phyloP scores from a whole-genome alignment of 2,797 vertebrate species.

The Rallus crepitans region DNA sequence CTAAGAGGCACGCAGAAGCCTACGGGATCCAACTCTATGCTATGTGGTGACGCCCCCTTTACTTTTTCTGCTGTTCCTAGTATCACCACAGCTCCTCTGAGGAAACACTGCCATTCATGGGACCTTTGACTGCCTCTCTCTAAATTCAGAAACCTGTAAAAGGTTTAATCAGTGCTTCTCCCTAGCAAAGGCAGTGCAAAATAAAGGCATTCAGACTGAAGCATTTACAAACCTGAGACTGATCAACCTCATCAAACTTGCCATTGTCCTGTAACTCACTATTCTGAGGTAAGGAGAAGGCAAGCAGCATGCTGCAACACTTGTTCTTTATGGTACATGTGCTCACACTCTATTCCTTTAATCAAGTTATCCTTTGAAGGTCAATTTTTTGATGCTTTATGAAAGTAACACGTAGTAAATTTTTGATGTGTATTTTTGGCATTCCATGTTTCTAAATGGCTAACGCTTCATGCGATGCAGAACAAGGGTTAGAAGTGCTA shows the following conservation, averaged over 20 bases:
- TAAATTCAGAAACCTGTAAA: neutral
- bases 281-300: neutral
- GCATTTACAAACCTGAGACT: neutral
- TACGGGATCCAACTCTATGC: neutral
- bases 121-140: neutral
- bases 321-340: neutral
- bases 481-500: neutral
- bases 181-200: neutral
- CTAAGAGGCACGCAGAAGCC: neutral
- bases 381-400: neutral
- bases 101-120: rapidly evolving
- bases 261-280: neutral
- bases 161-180: neutral
- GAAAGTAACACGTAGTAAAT: neutral
- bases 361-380: neutral
- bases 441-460: neutral
- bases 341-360: neutral
- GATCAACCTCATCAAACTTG: neutral
- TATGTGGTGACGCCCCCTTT: neutral
- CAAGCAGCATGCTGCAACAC: rapidly evolving
- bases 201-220: neutral
- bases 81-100: neutral
- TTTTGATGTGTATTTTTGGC: neutral
- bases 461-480: neutral
- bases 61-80: neutral